A percentile compares a stretch with the other conserved stretches of the same genome.
These are phyloP conservation scores for Actinernus sp. DNA, from an alignment of 92 coral and sea anemone genomes.

Conservation along the genomic window DNA sequence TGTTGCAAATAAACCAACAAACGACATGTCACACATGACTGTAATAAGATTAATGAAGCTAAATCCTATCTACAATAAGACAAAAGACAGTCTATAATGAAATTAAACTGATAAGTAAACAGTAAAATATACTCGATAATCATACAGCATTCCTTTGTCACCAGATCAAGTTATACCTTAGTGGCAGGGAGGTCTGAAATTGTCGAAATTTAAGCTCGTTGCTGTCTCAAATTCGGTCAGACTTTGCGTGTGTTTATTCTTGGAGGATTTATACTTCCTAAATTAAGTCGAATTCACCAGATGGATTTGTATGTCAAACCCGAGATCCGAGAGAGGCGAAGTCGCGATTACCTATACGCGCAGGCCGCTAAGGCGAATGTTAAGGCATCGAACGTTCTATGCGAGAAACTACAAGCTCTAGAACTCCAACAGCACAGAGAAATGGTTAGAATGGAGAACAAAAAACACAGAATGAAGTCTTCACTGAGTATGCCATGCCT, in stretches of 20 bases:
- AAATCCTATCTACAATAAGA: neutral
- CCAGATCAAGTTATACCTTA: neutral
- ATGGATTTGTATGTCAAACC: too few species aligned
- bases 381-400: slow-evolving; percentile 7
- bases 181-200: slow-evolving; percentile 5
- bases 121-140: too few species aligned
- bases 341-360: slow-evolving; percentile 14
- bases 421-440: slow-evolving; percentile 20
- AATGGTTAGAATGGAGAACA: slow-evolving; percentile 5
- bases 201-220: too few species aligned
- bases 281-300: too few species aligned
- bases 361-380: slow-evolving; percentile 15
- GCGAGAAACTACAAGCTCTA: neutral
- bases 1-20: too few species aligned
- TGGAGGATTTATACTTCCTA: too few species aligned
- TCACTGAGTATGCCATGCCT: slow-evolving; percentile 14
- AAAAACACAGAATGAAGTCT: slow-evolving; percentile 4
- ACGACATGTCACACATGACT: too few species aligned
- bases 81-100: slow-evolving; percentile 7
- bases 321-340: slow-evolving; percentile 10
- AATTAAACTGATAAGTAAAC: slow-evolving; percentile 5
- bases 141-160: neutral
- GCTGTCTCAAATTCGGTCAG: too few species aligned
- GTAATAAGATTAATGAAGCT: neutral
- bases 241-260: too few species aligned